A percentile compares a stretch with the other conserved stretches of the same genome.
Conservation (phyloP, 2,113 vertebrate genomes). For the Gallinago media region DNA sequence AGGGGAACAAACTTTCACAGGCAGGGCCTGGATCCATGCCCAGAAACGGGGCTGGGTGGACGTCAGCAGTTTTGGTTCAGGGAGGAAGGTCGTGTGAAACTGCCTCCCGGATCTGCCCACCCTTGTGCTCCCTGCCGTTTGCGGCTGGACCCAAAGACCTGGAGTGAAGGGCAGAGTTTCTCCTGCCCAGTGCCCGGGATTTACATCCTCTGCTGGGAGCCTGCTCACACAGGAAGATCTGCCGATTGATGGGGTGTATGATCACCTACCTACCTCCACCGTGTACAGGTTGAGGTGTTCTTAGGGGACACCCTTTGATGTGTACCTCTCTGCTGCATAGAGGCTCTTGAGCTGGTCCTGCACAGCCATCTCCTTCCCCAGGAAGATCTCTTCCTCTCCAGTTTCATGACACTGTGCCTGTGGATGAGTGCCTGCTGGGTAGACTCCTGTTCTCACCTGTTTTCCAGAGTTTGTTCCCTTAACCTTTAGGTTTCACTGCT, state of each 20-base stretch:
- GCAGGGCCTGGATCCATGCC: constrained; percentile 9
- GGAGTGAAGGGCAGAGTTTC: neutral
- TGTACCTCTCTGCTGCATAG: neutral
- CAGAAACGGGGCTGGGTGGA: neutral
- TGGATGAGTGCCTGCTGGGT: neutral
- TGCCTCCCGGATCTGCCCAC: constrained; percentile 2
- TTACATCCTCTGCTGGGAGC: neutral
- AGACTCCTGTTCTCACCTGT: neutral
- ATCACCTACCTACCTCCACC: neutral
- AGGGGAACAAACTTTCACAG: constrained; percentile 36
- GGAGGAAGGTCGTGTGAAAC: constrained; percentile 66
- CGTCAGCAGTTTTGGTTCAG: constrained; percentile 69
- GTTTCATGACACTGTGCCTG: neutral
- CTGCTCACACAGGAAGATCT: neutral
- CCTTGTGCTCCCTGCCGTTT: neutral
- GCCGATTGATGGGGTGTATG: neutral
- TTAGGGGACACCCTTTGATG: neutral
- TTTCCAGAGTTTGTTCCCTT: neutral
- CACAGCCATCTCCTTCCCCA: neutral
- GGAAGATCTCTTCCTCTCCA: neutral
- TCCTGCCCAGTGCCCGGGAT: accelerated
- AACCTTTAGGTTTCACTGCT: neutral
- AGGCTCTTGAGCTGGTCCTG: neutral
- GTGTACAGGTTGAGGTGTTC: neutral
- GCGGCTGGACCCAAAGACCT: neutral